Evolutionary conservation across 2,797 vertebrate species (phyloP).

Genomic region (Sebastes trivittatus): DNA sequence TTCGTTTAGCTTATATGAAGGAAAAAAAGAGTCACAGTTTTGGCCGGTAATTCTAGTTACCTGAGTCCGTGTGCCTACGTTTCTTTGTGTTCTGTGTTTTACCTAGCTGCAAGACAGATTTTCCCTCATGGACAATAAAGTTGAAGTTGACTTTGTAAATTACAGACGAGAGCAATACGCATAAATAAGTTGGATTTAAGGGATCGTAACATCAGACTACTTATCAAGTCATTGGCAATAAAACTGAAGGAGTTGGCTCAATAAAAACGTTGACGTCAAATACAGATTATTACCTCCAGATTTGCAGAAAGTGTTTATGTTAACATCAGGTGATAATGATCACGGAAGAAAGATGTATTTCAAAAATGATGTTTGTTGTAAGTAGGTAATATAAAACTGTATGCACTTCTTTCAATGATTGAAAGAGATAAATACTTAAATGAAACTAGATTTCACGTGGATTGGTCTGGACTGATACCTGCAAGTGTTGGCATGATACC

Average conservation of each 20-base stretch:
- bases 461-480: too few species aligned
- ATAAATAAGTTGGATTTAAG: background rate
- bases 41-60: too few species aligned
- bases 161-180: background rate
- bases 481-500: background rate
- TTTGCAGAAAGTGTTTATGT: background rate
- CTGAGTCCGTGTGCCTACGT: background rate
- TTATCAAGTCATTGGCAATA: background rate
- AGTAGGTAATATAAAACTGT: background rate
- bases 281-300: background rate
- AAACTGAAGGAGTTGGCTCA: background rate
- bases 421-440: too few species aligned
- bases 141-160: background rate
- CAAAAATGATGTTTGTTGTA: background rate
- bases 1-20: accelerated
- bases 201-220: background rate
- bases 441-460: too few species aligned
- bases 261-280: background rate
- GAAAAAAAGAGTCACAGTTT: too few species aligned
- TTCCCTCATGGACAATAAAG: background rate
- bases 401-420: too few species aligned
- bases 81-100: background rate
- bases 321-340: background rate
- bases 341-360: background rate
- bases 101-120: accelerated